Evolutionary conservation across 2,113 vertebrate genomes (phyloP).

Genomic region (Sebastes fasciatus): DNA sequence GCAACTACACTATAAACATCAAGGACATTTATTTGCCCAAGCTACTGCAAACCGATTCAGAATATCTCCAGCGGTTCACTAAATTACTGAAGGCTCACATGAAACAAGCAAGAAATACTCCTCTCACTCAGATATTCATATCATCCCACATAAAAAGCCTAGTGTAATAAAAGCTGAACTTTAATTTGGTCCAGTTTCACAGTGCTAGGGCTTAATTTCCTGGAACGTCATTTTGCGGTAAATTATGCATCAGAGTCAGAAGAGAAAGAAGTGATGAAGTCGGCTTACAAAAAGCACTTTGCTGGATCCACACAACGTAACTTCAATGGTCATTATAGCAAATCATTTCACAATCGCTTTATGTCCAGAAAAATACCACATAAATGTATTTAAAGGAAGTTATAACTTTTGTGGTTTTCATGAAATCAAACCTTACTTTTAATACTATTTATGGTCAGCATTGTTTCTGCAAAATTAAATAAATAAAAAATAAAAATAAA

Average conservation of each 20-base stretch:
- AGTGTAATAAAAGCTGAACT: conserved; percentile 4
- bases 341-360: conserved; percentile 1
- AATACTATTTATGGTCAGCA: neutral
- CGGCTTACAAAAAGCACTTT: neutral
- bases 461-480: conserved; percentile 1
- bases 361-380: neutral
- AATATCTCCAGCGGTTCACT: conserved; percentile 13
- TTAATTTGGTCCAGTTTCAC: conserved; percentile 49
- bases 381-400: neutral
- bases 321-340: conserved; percentile 13
- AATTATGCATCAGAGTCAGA: conserved; percentile 50
- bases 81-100: conserved; percentile 17
- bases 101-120: conserved; percentile 31
- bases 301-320: conserved; percentile 12
- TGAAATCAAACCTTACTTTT: neutral
- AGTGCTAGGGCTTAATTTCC: conserved; percentile 39
- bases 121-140: conserved; percentile 22
- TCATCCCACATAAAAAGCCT: conserved; percentile 5
- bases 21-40: conserved; percentile 12
- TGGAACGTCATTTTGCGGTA: conserved; percentile 32
- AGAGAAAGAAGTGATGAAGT: conserved; percentile 10
- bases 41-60: neutral
- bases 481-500: too few relatives aligned
- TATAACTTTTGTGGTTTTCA: neutral
- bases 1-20: neutral